Conservation (phyloP, 1,140 invertebrate species). For the Drosophila takahashii region DNA sequence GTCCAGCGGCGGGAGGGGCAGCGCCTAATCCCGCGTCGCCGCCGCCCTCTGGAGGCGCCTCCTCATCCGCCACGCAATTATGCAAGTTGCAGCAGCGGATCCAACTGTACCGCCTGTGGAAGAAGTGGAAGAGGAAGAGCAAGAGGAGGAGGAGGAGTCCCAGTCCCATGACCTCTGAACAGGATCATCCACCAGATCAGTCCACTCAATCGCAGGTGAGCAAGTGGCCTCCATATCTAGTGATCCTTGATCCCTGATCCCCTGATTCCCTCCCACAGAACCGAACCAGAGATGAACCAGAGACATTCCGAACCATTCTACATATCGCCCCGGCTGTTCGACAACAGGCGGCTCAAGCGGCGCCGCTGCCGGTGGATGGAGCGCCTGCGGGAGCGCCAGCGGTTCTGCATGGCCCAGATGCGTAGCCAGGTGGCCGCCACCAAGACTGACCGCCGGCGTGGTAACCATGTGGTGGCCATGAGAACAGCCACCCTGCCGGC, state of each 20-base stretch:
- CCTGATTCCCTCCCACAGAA: neutral
- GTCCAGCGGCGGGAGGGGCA: slow-evolving; percentile 10
- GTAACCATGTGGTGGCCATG: slow-evolving; percentile 41
- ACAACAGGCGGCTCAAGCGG: slow-evolving; percentile 70
- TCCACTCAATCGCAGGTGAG: slow-evolving; percentile 25
- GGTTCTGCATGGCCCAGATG: slow-evolving; percentile 37
- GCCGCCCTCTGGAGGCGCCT: slow-evolving; percentile 10
- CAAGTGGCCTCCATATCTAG: neutral
- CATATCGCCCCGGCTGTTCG: slow-evolving; percentile 70
- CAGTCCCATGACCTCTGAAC: neutral
- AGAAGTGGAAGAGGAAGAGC: slow-evolving; percentile 26
- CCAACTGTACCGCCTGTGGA: slow-evolving; percentile 53
- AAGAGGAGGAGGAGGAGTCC: neutral
- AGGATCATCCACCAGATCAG: neutral
- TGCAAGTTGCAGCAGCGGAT: slow-evolving; percentile 70
- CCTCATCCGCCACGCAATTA: slow-evolving; percentile 60
- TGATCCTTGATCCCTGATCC: too few relatives aligned
- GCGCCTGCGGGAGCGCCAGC: slow-evolving; percentile 56
- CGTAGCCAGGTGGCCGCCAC: slow-evolving; percentile 25
- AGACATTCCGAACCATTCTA: slow-evolving; percentile 83
- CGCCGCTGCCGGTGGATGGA: slow-evolving; percentile 70
- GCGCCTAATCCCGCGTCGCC: slow-evolving; percentile 1
- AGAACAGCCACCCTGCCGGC: slow-evolving; percentile 44
- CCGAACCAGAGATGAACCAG: slow-evolving; percentile 75
- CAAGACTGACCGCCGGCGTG: slow-evolving; percentile 70